These are phyloP conservation scores for Acanthurus tractus DNA, from an alignment of 2,797 vertebrate species.

Conservation along the genomic window DNA sequence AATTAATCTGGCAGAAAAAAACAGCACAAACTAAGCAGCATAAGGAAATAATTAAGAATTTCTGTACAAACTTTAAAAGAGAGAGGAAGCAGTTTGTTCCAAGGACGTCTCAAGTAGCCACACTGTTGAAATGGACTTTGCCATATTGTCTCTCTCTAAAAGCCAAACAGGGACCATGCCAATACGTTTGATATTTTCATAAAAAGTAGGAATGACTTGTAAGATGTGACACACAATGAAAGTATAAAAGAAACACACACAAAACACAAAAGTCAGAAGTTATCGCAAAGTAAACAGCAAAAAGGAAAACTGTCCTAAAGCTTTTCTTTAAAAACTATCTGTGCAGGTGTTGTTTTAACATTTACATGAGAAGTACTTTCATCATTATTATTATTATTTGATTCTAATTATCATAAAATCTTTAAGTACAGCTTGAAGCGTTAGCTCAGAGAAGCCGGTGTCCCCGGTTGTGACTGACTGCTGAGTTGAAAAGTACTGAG, in stretches of 20 bases:
- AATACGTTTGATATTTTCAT: constrained; percentile 35
- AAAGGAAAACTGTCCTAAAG: constrained; percentile 6
- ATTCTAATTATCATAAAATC: background rate
- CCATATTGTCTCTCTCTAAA: constrained; percentile 21
- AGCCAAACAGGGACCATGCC: constrained; percentile 48
- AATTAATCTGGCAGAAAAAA: constrained; percentile 69
- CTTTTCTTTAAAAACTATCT: background rate
- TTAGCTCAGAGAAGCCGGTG: constrained; percentile 13
- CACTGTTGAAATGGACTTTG: constrained; percentile 39
- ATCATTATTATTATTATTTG: background rate
- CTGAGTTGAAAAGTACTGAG: constrained; percentile 49
- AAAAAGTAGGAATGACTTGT: constrained; percentile 37
- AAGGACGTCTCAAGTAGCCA: constrained; percentile 32
- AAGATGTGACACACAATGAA: constrained; percentile 29
- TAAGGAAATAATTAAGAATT: constrained; percentile 53
- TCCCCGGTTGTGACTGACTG: constrained; percentile 46
- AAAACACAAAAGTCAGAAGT: background rate
- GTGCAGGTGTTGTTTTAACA: background rate
- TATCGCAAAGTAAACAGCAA: constrained; percentile 6
- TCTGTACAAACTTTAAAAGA: constrained; percentile 47
- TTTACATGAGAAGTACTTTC: background rate
- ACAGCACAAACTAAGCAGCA: constrained; percentile 49
- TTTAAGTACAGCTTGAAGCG: constrained; percentile 17
- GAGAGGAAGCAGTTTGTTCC: constrained; percentile 39
- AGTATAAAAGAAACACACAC: background rate